phyloP scores from a whole-genome alignment of 2,113 vertebrate genomes.

The Benitochromis conjunctus region DNA sequence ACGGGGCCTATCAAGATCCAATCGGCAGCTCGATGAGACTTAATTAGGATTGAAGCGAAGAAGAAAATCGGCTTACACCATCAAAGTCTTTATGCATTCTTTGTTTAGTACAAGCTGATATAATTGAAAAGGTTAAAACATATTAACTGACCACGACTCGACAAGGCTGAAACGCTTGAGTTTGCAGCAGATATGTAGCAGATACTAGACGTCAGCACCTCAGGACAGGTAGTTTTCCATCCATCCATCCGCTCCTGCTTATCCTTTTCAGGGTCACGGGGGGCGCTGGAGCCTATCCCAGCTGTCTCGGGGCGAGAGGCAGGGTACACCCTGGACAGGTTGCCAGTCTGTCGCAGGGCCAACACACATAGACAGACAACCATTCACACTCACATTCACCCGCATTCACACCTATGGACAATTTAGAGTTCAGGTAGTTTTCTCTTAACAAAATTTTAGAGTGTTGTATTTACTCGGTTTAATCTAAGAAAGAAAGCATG shows the following conservation, averaged over 20 bases:
- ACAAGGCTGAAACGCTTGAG: not conserved
- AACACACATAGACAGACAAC: too few relatives aligned
- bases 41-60: constrained; percentile 51
- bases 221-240: not conserved
- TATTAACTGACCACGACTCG: not conserved
- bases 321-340: too few relatives aligned
- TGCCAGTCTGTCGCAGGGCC: too few relatives aligned
- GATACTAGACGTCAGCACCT: not conserved
- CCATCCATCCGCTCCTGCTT: too few relatives aligned
- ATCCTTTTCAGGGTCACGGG: too few relatives aligned
- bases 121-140: constrained; percentile 32
- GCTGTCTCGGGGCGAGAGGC: too few relatives aligned
- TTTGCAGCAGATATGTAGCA: not conserved
- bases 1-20: constrained; percentile 49
- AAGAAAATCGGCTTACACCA: constrained; percentile 54
- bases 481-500: not conserved
- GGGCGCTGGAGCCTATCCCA: too few relatives aligned
- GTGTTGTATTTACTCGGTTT: not conserved
- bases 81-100: constrained; percentile 17
- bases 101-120: constrained; percentile 9
- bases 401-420: too few relatives aligned
- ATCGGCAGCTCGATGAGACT: constrained; percentile 56
- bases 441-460: not conserved
- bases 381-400: too few relatives aligned
- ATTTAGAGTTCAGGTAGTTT: not conserved